These are phyloP conservation scores for Pseudomyrmex sp. DNA, from an alignment of 1,140 invertebrate species.

Conservation along the genomic window DNA sequence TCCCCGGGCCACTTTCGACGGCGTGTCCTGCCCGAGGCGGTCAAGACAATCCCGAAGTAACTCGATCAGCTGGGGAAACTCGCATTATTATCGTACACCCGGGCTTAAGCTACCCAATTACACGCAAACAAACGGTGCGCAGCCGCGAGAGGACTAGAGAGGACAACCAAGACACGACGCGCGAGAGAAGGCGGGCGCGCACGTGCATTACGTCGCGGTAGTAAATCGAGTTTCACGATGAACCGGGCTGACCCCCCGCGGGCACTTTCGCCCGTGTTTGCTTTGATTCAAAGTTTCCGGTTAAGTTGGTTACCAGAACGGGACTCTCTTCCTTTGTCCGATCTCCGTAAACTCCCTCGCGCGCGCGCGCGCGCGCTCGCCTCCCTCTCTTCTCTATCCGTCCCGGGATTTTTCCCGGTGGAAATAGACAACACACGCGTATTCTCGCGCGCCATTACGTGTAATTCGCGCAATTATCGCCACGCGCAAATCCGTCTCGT, in stretches of 20 bases:
- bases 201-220: slow-evolving; percentile 43
- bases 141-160: background rate
- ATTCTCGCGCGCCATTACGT: background rate
- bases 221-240: slow-evolving; percentile 77
- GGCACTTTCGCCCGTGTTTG: slow-evolving; percentile 77
- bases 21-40: slow-evolving; percentile 32
- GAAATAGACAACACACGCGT: background rate
- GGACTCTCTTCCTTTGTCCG: slow-evolving; percentile 61
- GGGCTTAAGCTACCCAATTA: slow-evolving; percentile 68
- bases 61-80: slow-evolving; percentile 65
- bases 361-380: background rate
- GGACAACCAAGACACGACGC: background rate
- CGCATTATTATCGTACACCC: slow-evolving; percentile 64
- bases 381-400: background rate
- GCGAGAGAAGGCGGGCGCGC: background rate
- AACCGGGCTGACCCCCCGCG: slow-evolving; percentile 74
- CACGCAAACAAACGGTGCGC: slow-evolving; percentile 63
- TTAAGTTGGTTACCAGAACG: slow-evolving; percentile 78
- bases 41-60: slow-evolving; percentile 68
- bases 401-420: slow-evolving; percentile 38
- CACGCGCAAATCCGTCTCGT: background rate
- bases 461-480: background rate
- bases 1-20: background rate
- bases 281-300: slow-evolving; percentile 80
- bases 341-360: slow-evolving; percentile 40